These are phyloP conservation scores for Orycteropus afer DNA, from an alignment of 2,113 vertebrate species.

Conservation along the genomic window DNA sequence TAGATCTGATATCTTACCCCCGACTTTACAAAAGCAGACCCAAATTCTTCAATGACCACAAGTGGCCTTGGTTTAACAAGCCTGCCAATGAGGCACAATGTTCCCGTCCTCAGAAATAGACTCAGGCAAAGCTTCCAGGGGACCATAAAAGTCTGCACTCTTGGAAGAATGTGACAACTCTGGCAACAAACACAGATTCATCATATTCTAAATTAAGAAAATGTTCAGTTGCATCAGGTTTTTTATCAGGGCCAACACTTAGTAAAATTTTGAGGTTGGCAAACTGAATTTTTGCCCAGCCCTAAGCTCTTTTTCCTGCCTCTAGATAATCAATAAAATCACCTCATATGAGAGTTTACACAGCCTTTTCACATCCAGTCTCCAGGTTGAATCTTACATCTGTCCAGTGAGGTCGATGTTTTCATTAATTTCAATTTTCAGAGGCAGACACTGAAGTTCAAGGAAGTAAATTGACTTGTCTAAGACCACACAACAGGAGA, in stretches of 20 bases:
- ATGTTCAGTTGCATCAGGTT: conserved; percentile 69
- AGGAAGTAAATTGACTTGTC: not conserved
- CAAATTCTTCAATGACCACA: conserved; percentile 75
- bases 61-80: conserved; percentile 70
- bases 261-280: conserved; percentile 64
- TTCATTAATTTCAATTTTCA: conserved; percentile 31
- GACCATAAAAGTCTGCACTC: conserved; percentile 76
- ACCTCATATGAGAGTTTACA: not conserved
- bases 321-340: conserved; percentile 45
- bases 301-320: not conserved
- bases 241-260: conserved; percentile 68
- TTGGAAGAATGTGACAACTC: conserved; percentile 71
- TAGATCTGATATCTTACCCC: not conserved
- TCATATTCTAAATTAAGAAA: conserved; percentile 80
- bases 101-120: conserved; percentile 75
- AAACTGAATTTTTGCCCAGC: conserved; percentile 49
- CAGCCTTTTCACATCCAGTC: not conserved
- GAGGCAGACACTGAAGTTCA: not conserved
- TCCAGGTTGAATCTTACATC: not conserved
- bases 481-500: not conserved
- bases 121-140: conserved; percentile 63
- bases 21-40: conserved; percentile 27
- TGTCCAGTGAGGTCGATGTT: not conserved
- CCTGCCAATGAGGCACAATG: conserved; percentile 72
- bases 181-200: conserved; percentile 63